Percentiles rank a stretch among this genome's conserved stretches.
Conservation (phyloP, 1,140 invertebrate genomes). For the Caerostris darwini region DNA sequence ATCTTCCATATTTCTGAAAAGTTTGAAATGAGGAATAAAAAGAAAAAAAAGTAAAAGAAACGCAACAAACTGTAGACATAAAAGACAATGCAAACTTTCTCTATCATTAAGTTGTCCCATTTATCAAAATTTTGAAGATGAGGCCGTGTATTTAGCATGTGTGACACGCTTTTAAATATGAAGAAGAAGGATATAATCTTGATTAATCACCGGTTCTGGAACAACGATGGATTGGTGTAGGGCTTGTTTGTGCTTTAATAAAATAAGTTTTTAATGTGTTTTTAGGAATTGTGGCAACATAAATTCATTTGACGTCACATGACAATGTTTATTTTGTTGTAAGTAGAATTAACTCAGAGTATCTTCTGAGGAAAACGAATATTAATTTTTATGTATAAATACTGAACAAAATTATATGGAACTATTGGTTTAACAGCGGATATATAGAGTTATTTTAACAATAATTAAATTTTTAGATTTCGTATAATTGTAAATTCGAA, state of each 20-base stretch:
- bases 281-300: too few species aligned
- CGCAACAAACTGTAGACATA: not conserved
- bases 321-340: too few species aligned
- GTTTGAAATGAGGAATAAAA: not conserved
- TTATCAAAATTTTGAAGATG: slow-evolving; percentile 49
- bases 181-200: slow-evolving; percentile 34
- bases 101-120: slow-evolving; percentile 58
- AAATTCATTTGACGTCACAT: too few species aligned
- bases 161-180: slow-evolving; percentile 19
- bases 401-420: too few species aligned
- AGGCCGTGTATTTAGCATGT: slow-evolving; percentile 5
- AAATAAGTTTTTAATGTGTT: too few species aligned
- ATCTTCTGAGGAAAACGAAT: too few species aligned
- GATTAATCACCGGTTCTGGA: slow-evolving; percentile 40
- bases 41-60: not conserved
- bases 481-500: too few species aligned
- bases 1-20: not conserved
- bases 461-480: too few species aligned
- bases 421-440: too few species aligned
- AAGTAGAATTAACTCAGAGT: too few species aligned
- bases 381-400: too few species aligned
- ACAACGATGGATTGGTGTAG: not conserved
- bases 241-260: not conserved
- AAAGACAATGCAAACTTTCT: slow-evolving; percentile 15
- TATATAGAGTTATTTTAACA: too few species aligned